These are phyloP conservation scores for Plotosus lineatus DNA, from an alignment of 2,113 vertebrate genomes.

Conservation along the genomic window DNA sequence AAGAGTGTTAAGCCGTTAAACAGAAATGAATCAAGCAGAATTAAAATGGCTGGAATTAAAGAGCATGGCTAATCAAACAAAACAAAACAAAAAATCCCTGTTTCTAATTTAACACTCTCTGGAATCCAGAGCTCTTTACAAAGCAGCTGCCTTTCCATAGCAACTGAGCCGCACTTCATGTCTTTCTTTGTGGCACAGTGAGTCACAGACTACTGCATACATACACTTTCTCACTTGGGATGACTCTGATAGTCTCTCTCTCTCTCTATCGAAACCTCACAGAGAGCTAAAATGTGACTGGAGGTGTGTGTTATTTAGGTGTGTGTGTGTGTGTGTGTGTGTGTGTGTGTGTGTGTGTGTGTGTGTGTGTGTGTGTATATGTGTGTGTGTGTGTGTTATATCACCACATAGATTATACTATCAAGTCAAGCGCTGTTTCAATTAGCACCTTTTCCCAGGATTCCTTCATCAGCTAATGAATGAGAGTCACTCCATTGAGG, in stretches of 20 bases:
- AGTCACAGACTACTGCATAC: conserved; percentile 21
- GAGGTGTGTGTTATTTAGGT: conserved; percentile 51
- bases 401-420: conserved; percentile 46
- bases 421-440: conserved; percentile 53
- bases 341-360: conserved; percentile 23
- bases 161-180: conserved; percentile 48
- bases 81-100: conserved; percentile 22
- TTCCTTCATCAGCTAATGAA: conserved; percentile 55
- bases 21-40: conserved; percentile 11
- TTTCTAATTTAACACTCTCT: conserved; percentile 21
- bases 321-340: conserved; percentile 34
- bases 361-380: conserved; percentile 27
- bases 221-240: conserved; percentile 30
- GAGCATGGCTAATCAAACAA: conserved; percentile 33
- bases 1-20: background rate
- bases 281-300: conserved; percentile 43
- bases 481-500: conserved; percentile 34
- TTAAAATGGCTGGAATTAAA: conserved; percentile 39
- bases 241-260: conserved; percentile 24
- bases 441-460: conserved; percentile 44
- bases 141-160: conserved; percentile 42
- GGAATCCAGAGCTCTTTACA: conserved; percentile 35
- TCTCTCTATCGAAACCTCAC: conserved; percentile 28
- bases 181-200: conserved; percentile 23
- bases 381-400: conserved; percentile 35